Conservation (phyloP, 2,888 invertebrate genomes). For the Seira ritae region DNA sequence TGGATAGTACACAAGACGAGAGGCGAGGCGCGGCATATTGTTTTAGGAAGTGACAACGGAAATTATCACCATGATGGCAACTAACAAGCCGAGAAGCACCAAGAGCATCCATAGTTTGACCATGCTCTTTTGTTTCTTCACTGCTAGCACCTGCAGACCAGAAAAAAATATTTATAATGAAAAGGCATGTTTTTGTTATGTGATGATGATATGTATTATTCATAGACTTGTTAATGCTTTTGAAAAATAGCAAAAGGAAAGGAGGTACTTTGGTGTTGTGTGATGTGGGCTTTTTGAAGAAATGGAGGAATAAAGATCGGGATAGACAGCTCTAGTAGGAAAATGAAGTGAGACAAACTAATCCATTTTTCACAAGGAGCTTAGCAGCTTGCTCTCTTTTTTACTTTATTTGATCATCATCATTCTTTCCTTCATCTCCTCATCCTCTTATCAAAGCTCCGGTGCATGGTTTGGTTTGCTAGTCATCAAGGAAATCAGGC, state of each 20-base stretch:
- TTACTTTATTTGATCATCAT: constrained; percentile 42
- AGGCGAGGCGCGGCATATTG: background rate
- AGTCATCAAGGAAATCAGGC: constrained; percentile 7
- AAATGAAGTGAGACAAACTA: constrained; percentile 52
- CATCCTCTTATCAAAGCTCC: background rate
- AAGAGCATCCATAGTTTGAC: constrained; percentile 41
- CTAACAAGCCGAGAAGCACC: constrained; percentile 37
- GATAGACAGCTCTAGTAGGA: background rate
- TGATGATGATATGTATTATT: constrained; percentile 30
- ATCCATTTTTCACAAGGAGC: constrained; percentile 56
- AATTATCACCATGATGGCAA: constrained; percentile 44
- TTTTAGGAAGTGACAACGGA: constrained; percentile 42
- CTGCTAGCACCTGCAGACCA: constrained; percentile 42
- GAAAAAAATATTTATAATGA: background rate
- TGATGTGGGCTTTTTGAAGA: background rate
- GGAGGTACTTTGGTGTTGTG: background rate
- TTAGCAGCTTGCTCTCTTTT: constrained; percentile 42
- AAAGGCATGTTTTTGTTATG: background rate
- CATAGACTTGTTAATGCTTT: constrained; percentile 27
- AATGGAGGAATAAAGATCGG: constrained; percentile 4
- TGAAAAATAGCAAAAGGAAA: background rate
- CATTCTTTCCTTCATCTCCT: background rate
- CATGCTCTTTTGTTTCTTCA: constrained; percentile 59
- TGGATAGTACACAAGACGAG: background rate
- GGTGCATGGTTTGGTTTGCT: background rate